Evolutionary conservation across 2,797 vertebrate genomes (phyloP).

Genomic region (Trachops cirrhosus): DNA sequence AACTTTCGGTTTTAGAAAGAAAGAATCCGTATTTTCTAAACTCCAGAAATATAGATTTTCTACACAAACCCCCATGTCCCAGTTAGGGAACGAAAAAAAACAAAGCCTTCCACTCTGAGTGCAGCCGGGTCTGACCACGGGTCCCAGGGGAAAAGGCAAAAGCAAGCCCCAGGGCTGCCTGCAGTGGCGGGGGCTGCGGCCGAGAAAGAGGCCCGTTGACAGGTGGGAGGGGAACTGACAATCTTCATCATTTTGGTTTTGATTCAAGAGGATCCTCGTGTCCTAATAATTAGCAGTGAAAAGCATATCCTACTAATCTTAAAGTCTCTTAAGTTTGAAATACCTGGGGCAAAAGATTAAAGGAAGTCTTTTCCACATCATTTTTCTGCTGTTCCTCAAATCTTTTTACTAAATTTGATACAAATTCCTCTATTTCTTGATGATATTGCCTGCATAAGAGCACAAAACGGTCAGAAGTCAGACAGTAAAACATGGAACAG

Average conservation of each 20-base stretch:
- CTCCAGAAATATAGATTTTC: not conserved
- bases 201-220: not conserved
- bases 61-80: not conserved
- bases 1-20: not conserved
- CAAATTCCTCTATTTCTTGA: conserved; percentile 96
- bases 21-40: not conserved
- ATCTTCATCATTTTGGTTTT: not conserved
- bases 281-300: not conserved
- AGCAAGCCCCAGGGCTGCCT: rapidly evolving
- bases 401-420: conserved; percentile 90
- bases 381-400: conserved; percentile 86
- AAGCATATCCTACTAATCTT: not conserved
- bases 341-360: conserved; percentile 93
- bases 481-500: not conserved
- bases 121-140: not conserved
- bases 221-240: not conserved
- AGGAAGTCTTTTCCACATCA: conserved; percentile 84
- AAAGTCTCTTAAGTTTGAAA: conserved; percentile 35
- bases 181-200: not conserved
- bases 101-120: not conserved
- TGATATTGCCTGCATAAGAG: conserved; percentile 88
- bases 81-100: not conserved
- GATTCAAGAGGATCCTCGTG: not conserved
- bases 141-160: not conserved
- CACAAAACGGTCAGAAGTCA: conserved; percentile 37